Evolutionary conservation across 1,140 invertebrate genomes (phyloP).

Genomic region (Zaprionus kolodkinae): DNA sequence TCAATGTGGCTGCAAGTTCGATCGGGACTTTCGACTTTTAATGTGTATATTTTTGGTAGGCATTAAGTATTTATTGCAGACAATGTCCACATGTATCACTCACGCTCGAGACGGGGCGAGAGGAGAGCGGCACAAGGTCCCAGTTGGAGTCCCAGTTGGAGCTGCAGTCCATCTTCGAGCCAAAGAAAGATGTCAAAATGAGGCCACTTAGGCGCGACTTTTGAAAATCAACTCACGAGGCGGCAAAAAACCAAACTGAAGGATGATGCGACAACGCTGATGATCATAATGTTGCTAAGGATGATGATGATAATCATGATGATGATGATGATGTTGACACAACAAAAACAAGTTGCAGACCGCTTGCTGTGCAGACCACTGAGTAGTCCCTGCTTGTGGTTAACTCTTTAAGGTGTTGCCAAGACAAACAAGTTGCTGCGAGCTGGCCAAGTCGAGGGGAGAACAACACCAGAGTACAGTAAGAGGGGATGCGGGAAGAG

Average conservation of each 20-base stretch:
- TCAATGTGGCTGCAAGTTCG: slow-evolving; percentile 54
- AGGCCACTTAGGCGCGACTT: slow-evolving; percentile 80
- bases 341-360: slow-evolving; percentile 57
- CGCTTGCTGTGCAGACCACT: slow-evolving; percentile 62
- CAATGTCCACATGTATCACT: slow-evolving; percentile 78
- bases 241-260: slow-evolving; percentile 51
- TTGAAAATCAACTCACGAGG: slow-evolving; percentile 65
- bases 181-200: slow-evolving; percentile 74
- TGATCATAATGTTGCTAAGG: slow-evolving; percentile 26
- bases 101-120: slow-evolving; percentile 31
- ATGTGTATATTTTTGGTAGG: slow-evolving; percentile 81
- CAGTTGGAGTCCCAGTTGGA: slow-evolving; percentile 1
- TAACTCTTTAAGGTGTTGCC: slow-evolving; percentile 78
- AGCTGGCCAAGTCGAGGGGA: background rate
- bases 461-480: background rate
- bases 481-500: background rate
- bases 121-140: slow-evolving; percentile 6
- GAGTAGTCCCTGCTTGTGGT: slow-evolving; percentile 44
- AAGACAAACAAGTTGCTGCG: slow-evolving; percentile 71
- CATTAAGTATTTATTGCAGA: slow-evolving; percentile 82
- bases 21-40: slow-evolving; percentile 69
- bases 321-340: slow-evolving; percentile 19
- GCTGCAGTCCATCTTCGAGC: slow-evolving; percentile 5
- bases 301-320: slow-evolving; percentile 25
- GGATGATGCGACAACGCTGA: slow-evolving; percentile 41